phyloP scores from a whole-genome alignment of 2,113 vertebrate genomes.

The Pseudolaguvia tuberculata region DNA sequence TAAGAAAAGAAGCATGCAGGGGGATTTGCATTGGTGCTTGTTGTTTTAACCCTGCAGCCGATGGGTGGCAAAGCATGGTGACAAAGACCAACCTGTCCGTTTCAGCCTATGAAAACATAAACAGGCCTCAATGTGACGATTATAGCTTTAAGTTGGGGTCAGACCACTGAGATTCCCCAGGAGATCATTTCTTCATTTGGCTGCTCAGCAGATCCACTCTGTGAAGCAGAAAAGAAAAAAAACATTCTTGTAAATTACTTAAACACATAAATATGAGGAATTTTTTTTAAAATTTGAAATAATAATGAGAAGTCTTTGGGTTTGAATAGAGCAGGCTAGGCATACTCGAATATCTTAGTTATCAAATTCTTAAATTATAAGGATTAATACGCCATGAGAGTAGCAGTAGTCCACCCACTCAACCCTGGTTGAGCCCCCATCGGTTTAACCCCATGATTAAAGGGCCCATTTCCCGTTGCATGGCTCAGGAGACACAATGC shows the following conservation, averaged over 20 bases:
- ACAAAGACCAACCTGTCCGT: slow-evolving; percentile 50
- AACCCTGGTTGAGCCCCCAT: slow-evolving; percentile 34
- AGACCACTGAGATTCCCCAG: neutral
- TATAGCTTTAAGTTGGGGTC: slow-evolving; percentile 12
- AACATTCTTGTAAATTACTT: slow-evolving; percentile 47
- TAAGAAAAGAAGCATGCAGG: neutral
- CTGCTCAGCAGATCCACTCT: neutral
- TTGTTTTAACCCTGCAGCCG: slow-evolving; percentile 58
- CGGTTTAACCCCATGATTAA: slow-evolving; percentile 51
- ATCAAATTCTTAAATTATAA: too few relatives aligned
- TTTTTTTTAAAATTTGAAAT: slow-evolving; percentile 48
- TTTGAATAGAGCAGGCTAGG: neutral
- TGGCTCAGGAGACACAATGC: slow-evolving; percentile 57
- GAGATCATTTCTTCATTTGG: slow-evolving; percentile 17
- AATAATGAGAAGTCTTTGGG: slow-evolving; percentile 29
- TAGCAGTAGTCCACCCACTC: slow-evolving; percentile 40
- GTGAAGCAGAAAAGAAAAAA: slow-evolving; percentile 40
- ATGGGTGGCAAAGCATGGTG: slow-evolving; percentile 54
- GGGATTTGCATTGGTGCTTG: slow-evolving; percentile 50
- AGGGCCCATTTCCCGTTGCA: slow-evolving; percentile 49
- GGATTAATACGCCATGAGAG: neutral
- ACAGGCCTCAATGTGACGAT: slow-evolving; percentile 14
- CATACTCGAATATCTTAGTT: neutral
- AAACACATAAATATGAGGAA: slow-evolving; percentile 26
- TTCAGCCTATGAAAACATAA: slow-evolving; percentile 49